Evolutionary conservation across 2,113 vertebrate genomes (phyloP).

Genomic region (Camarhynchus parvulus): DNA sequence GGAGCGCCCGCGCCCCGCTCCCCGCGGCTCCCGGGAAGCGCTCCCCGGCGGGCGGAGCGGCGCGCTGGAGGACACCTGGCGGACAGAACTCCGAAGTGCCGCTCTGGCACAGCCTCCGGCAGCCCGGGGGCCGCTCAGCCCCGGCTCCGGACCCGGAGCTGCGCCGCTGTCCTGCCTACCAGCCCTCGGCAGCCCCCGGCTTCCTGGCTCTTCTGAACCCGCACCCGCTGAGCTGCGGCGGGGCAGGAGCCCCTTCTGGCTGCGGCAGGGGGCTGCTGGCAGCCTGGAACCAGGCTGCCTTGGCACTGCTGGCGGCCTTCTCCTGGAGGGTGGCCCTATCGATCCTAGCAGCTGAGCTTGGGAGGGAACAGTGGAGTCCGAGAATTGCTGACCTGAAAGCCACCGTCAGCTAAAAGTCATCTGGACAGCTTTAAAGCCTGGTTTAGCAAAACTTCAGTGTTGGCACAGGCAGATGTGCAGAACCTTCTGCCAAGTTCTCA

Average conservation of each 20-base stretch:
- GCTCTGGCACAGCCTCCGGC: background rate
- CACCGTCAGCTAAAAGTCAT: background rate
- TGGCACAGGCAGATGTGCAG: background rate
- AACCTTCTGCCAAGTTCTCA: constrained; percentile 47
- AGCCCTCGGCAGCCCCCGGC: background rate
- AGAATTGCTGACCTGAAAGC: constrained; percentile 27
- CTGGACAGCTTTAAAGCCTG: constrained; percentile 33
- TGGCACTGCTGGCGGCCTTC: background rate
- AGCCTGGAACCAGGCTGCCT: background rate
- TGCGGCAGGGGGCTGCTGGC: background rate
- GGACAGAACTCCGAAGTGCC: constrained; percentile 54
- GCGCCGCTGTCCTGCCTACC: background rate
- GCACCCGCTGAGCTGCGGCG: background rate
- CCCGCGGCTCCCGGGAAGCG: background rate
- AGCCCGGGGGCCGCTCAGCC: background rate
- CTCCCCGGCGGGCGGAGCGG: background rate
- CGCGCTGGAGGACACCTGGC: constrained; percentile 68
- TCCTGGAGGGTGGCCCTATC: background rate
- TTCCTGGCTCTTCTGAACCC: background rate
- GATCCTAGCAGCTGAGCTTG: background rate
- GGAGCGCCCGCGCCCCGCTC: background rate
- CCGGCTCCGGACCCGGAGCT: background rate
- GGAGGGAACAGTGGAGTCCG: background rate
- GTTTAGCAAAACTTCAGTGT: background rate
- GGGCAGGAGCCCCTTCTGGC: background rate